phyloP scores from a whole-genome alignment of 2,797 vertebrate species.

The Ibycter americanus region DNA sequence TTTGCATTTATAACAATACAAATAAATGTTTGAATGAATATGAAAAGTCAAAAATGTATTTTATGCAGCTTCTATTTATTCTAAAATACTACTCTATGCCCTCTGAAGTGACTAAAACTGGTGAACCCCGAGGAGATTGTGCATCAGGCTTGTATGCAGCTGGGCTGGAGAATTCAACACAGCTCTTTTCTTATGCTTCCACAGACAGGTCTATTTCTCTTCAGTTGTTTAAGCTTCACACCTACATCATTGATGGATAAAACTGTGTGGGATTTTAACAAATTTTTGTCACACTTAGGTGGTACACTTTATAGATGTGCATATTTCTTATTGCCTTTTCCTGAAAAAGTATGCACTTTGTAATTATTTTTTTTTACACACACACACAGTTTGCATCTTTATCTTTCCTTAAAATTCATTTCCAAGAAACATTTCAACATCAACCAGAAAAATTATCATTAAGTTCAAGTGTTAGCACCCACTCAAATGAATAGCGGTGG shows the following conservation, averaged over 20 bases:
- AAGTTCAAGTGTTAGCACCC: not conserved
- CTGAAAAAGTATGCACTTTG: not conserved
- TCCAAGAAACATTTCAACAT: not conserved
- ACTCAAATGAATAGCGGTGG: not conserved
- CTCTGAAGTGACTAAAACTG: not conserved
- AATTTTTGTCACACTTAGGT: not conserved
- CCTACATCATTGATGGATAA: not conserved
- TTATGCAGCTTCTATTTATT: not conserved
- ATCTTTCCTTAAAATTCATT: not conserved
- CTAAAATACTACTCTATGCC: not conserved
- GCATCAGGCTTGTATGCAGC: not conserved
- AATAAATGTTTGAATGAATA: not conserved
- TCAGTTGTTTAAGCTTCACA: not conserved
- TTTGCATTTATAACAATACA: not conserved
- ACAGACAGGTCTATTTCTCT: not conserved
- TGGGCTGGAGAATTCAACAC: not conserved
- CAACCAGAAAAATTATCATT: not conserved
- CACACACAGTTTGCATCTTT: not conserved
- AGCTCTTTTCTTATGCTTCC: not conserved
- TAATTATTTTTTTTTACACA: not conserved
- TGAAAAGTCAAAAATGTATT: not conserved
- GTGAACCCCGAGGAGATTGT: not conserved
- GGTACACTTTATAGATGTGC: not conserved
- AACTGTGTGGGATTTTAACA: not conserved
- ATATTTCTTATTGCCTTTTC: not conserved